Conservation (phyloP, 1,140 invertebrate genomes). For the Colletes latitarsis region DNA sequence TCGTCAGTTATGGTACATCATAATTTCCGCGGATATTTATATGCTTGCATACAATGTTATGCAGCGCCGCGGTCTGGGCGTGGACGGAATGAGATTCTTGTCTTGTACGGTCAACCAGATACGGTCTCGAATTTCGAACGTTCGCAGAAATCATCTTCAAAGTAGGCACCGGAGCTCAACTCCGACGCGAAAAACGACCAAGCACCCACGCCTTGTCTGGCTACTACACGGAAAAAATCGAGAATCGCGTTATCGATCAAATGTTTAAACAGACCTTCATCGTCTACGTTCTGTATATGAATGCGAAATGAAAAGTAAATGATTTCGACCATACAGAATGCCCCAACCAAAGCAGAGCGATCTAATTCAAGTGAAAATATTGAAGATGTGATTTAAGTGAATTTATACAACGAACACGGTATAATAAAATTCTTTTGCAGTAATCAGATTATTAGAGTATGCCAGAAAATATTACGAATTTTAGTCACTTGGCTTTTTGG, state of each 20-base stretch:
- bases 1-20: constrained; percentile 64
- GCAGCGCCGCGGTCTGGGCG: constrained; percentile 44
- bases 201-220: constrained; percentile 7
- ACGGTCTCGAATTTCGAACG: constrained; percentile 60
- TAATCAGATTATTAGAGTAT: no score
- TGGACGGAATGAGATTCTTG: constrained; percentile 60
- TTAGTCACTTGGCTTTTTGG: no score
- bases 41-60: constrained; percentile 48
- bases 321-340: no score
- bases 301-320: no score
- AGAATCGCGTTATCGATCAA: neutral
- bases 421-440: no score
- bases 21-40: constrained; percentile 62
- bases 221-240: neutral
- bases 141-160: constrained; percentile 50
- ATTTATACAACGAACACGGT: no score
- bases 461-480: no score
- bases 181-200: neutral
- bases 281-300: no score
- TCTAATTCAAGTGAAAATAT: no score
- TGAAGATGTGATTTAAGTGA: no score
- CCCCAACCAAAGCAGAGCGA: no score
- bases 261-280: neutral
- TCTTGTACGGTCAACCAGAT: constrained; percentile 53
- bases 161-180: constrained; percentile 22